phyloP scores from a whole-genome alignment of 1,140 invertebrate species.

The Ceratina japonica region DNA sequence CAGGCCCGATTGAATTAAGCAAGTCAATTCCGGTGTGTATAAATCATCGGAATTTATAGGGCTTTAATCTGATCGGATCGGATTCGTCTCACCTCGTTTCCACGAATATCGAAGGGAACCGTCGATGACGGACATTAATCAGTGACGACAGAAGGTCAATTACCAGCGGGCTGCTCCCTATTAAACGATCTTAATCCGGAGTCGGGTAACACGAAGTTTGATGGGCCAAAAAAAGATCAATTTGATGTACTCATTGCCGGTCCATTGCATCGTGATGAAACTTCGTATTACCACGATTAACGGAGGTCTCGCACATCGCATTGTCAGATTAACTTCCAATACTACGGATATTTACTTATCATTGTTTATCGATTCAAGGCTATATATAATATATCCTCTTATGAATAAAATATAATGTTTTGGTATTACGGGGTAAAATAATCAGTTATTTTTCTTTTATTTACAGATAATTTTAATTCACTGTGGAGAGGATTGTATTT shows the following conservation, averaged over 20 bases:
- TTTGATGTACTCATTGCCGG: neutral
- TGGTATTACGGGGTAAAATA: no score
- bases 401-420: no score
- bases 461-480: no score
- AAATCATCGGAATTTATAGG: constrained; percentile 41
- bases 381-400: no score
- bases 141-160: constrained; percentile 38
- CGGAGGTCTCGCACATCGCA: no score
- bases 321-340: no score
- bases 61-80: constrained; percentile 13
- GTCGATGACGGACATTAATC: constrained; percentile 35
- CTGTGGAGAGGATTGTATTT: no score
- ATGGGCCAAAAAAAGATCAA: constrained; percentile 13
- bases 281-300: no score
- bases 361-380: no score
- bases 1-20: neutral
- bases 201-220: constrained; percentile 14
- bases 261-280: constrained; percentile 3
- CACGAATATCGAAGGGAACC: constrained; percentile 8
- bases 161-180: constrained; percentile 25
- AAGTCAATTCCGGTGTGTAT: constrained; percentile 20
- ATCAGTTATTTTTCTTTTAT: no score
- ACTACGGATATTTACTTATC: no score
- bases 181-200: constrained; percentile 26
- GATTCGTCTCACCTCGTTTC: constrained; percentile 25